Evolutionary conservation across 2,797 vertebrate species (phyloP), one percentile per base, ranked within the genome.

Genomic region (Anableps anableps): DNA sequence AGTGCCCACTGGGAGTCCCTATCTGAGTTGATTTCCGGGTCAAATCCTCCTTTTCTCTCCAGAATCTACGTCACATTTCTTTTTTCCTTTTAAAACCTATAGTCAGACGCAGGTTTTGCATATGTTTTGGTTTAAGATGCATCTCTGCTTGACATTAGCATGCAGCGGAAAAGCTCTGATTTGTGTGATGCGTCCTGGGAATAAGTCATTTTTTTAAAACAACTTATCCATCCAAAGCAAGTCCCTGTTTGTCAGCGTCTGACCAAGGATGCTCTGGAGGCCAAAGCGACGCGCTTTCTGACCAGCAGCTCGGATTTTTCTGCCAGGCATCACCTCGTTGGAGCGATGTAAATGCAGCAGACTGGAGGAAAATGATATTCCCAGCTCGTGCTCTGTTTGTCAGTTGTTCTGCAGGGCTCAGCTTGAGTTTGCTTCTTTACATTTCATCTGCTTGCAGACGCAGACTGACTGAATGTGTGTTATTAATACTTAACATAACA

Each of bases 341-440:
- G 41, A 6, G 82, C 85, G 78, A 85, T 91, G 76, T 77, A 75
- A 82, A 88, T 79, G 84, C 85, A 84, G 78, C 72, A 79, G 82
- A 79, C 50, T 73, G 78, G 73, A 80, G 36, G 85, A 82, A 86
- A 88, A 83, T 71, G 36, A 51, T 74, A 31, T 36, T 68, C 14
- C 7, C 41, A 36, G 41, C 74, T 76, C 53, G 75, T 71, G 29
- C 72, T 26, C 62, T 76, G 58, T 81, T 87, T 51, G 71, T 85
- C 75, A 81, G 60, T 76, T 75, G 73, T 83, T 86, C 60, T 75
- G 83, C 86, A 80, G 81, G 1, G 53, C 74, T 82, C n/a, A 38
- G 83, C 31, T 1, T 21, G 77, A 80, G n/a, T 31, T 43, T 81
- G 43, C 4, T 78, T 50, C 62, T 72, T 71, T 72, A 48, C 48